phyloP scores from a whole-genome alignment of 1,140 invertebrate species.

The Lasioglossum albipes region DNA sequence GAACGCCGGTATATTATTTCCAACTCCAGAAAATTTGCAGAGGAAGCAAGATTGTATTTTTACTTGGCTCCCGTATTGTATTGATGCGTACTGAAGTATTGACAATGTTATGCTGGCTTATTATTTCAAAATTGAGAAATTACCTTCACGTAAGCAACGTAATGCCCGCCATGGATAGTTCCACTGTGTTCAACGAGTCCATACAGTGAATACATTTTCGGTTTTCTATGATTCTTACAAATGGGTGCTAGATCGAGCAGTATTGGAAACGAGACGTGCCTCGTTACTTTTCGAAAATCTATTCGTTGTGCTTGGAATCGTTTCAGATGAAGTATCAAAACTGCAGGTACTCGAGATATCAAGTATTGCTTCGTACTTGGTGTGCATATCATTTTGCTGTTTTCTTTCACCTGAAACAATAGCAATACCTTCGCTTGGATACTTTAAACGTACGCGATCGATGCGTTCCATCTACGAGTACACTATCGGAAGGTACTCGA shows the following conservation, averaged over 20 bases:
- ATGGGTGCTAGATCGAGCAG: conserved; percentile 94
- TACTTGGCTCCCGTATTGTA: too few species aligned
- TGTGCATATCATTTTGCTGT: conserved; percentile 89
- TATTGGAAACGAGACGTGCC: conserved; percentile 93
- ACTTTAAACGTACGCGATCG: background rate
- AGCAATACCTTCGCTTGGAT: background rate
- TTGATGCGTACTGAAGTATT: too few species aligned
- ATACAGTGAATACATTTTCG: conserved; percentile 92
- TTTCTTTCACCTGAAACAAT: conserved; percentile 74
- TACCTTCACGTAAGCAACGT: conserved; percentile 96
- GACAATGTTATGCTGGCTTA: background rate
- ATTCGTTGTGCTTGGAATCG: conserved; percentile 87
- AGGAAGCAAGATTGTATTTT: too few species aligned
- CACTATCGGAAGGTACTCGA: too few species aligned
- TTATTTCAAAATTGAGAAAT: background rate
- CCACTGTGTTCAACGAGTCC: conserved; percentile 97
- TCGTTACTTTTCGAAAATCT: conserved; percentile 88
- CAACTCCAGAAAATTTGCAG: too few species aligned
- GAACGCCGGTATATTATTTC: too few species aligned
- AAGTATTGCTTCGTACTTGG: conserved; percentile 95
- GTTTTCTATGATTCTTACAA: conserved; percentile 88
- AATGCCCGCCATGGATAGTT: conserved; percentile 94
- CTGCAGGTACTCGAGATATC: conserved; percentile 93
- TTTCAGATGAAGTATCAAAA: conserved; percentile 97
- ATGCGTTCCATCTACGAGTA: too few species aligned